Base-by-base conservation (phyloP, 2,797 vertebrate genomes). In the Enteromius argenteus region DNA sequence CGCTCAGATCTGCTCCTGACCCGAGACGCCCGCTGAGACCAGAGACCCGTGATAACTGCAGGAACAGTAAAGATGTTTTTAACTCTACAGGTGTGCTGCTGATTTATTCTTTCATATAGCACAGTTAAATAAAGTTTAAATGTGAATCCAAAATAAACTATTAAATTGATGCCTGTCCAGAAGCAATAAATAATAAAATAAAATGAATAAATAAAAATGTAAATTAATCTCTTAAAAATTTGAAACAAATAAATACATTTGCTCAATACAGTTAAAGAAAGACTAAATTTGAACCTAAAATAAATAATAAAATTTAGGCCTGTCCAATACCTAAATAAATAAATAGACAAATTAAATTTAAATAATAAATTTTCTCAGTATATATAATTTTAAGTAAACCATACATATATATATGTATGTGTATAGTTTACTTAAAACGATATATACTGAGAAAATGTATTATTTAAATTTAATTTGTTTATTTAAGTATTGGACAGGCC, bases 1-100 rank as follows among this genome's bases (percentile, higher is more conserved):
- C 93, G 87, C 90, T 92, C 92, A 85, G 92, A 93, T 82, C 90
- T 93, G 90, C 88, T 89, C 89, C 87, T 80, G 93, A 94, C 93
- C 89, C 91, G 87, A 71, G 37, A 46, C 56, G 27, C 42, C 19
- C 66, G 75, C 62, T 56, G 71, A 49, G n/a, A 49, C 53, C 23
- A 9, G n/a, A 82, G 27, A 58, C 58, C 66, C 2, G 56, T 56
- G 42, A 53, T 13, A 53, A 49, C 58, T 37, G 42, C 9, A 72
- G 39, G 9, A 21, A 44, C 67, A 81, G 53, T 72, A 81, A 85
- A 85, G 15, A 46, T 37, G 58, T 27, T 46, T 79, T 74, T 56
- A 80, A 75, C 58, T 56, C 15, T 19, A 64, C 6, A 21, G 0
- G 5, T 87, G 66, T 82, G 0, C 53, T 11, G 15, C 30, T 27